Conservation (phyloP, 1,140 invertebrate species). For the Anagrus nilaparvatae region DNA sequence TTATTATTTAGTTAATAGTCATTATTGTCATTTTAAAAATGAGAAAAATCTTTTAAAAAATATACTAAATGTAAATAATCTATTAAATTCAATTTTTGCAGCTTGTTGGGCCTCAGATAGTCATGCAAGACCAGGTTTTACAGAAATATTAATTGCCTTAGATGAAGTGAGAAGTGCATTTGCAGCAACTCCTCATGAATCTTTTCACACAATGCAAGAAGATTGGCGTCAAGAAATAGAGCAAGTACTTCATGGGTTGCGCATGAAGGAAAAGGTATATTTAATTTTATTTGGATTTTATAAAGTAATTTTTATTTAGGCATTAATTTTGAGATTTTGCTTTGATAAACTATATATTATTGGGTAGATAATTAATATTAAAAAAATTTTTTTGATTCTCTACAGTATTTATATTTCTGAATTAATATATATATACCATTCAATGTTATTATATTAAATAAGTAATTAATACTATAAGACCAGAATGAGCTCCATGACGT, state of each 20-base stretch:
- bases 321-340: too few species aligned
- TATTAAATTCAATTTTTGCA: slow-evolving; percentile 32
- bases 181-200: slow-evolving; percentile 85
- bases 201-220: slow-evolving; percentile 94
- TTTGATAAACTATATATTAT: not conserved
- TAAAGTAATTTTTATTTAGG: not conserved
- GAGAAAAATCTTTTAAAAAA: too few species aligned
- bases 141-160: slow-evolving; percentile 65
- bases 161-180: slow-evolving; percentile 79
- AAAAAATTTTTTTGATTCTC: slow-evolving; percentile 2
- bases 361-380: not conserved
- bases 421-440: too few species aligned
- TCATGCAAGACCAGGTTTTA: slow-evolving; percentile 77
- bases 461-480: too few species aligned
- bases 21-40: too few species aligned
- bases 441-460: too few species aligned
- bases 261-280: slow-evolving; percentile 87
- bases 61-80: too few species aligned
- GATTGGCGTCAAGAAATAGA: slow-evolving; percentile 93
- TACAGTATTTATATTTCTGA: too few species aligned
- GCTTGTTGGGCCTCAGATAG: slow-evolving; percentile 91
- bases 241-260: slow-evolving; percentile 82
- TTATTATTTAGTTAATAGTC: too few species aligned
- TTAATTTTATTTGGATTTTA: slow-evolving; percentile 8
- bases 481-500: too few species aligned